A percentile compares a stretch with the other conserved stretches of the same genome.
phyloP scores from a whole-genome alignment of 1,140 invertebrate genomes.

The Listronotus oregonensis region DNA sequence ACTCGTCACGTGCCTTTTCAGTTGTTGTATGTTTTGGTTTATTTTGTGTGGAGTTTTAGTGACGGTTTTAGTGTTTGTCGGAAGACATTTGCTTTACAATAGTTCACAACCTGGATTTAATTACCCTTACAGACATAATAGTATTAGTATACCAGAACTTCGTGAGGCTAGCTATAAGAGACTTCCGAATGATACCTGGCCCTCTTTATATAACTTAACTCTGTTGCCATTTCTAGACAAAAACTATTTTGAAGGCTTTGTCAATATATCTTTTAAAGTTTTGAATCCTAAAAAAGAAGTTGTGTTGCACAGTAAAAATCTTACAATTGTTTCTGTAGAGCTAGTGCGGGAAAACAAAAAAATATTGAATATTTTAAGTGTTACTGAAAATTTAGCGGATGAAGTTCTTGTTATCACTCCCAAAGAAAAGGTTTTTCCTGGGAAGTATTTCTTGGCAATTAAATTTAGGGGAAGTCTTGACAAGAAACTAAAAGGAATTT shows the following conservation, averaged over 20 bases:
- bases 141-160: neutral
- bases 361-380: slow-evolving; percentile 42
- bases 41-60: slow-evolving; percentile 58
- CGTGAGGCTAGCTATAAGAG: slow-evolving; percentile 50
- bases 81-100: slow-evolving; percentile 52
- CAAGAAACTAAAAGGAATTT: slow-evolving; percentile 77
- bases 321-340: slow-evolving; percentile 60
- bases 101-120: slow-evolving; percentile 4
- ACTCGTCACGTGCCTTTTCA: slow-evolving; percentile 48
- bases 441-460: slow-evolving; percentile 67
- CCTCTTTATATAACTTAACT: slow-evolving; percentile 75
- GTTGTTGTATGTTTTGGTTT: slow-evolving; percentile 58
- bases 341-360: slow-evolving; percentile 43
- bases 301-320: slow-evolving; percentile 71
- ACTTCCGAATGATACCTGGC: slow-evolving; percentile 69
- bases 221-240: slow-evolving; percentile 73
- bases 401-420: slow-evolving; percentile 71
- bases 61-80: slow-evolving; percentile 58
- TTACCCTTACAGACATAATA: neutral
- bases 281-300: slow-evolving; percentile 63
- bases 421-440: slow-evolving; percentile 59
- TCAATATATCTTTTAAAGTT: slow-evolving; percentile 72
- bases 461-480: slow-evolving; percentile 71
- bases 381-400: slow-evolving; percentile 62
- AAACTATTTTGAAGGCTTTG: slow-evolving; percentile 72